phyloP scores from a whole-genome alignment of 2,113 vertebrate species.

The Nipponia nippon region DNA sequence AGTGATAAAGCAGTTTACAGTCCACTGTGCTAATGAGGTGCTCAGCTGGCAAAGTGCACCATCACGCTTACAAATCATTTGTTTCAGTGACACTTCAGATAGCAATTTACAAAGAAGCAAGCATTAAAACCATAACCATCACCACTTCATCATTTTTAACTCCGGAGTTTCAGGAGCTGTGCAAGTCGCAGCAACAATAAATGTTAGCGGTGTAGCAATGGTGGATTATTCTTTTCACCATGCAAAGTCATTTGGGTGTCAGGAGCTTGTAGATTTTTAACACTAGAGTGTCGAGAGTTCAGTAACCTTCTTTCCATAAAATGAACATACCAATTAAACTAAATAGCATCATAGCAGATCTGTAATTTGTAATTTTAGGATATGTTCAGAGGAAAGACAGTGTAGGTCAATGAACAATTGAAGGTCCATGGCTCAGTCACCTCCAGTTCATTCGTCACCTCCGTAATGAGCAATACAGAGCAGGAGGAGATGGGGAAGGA shows the following conservation, averaged over 20 bases:
- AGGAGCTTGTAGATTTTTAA: background rate
- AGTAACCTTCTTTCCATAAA: background rate
- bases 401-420: background rate
- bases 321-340: background rate
- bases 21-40: background rate
- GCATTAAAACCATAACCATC: background rate
- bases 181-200: background rate
- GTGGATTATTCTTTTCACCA: background rate
- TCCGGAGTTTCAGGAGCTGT: background rate
- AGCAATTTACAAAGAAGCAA: slow-evolving; percentile 8
- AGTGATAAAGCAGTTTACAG: background rate
- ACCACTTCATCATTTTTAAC: background rate
- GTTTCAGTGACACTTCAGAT: background rate
- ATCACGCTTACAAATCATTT: slow-evolving; percentile 6
- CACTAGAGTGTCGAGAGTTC: background rate
- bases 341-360: background rate
- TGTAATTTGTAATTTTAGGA: background rate
- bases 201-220: background rate
- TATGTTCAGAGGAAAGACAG: background rate
- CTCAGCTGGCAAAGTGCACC: background rate
- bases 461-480: background rate
- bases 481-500: background rate
- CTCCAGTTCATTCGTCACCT: background rate
- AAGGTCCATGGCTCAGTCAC: background rate
- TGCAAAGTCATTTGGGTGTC: background rate